phyloP scores from a whole-genome alignment of 2,888 invertebrate species.

The Drosophila prolongata region DNA sequence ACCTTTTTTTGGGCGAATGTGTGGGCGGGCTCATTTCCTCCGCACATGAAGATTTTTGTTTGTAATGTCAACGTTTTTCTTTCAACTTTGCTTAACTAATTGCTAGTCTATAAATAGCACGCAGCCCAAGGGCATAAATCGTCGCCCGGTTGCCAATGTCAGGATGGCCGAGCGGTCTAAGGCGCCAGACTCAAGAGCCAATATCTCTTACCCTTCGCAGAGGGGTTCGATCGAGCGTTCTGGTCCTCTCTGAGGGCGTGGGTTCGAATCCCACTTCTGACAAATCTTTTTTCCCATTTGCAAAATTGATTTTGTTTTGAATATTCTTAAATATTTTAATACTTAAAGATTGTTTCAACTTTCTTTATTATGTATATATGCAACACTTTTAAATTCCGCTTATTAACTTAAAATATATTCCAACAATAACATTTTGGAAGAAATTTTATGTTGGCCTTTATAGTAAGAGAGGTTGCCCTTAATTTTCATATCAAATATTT shows the following conservation, averaged over 20 bases:
- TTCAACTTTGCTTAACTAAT: constrained; percentile 45
- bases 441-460: too few relatives aligned
- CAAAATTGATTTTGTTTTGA: too few relatives aligned
- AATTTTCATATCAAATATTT: too few relatives aligned
- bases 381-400: too few relatives aligned
- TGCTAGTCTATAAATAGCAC: constrained; percentile 46
- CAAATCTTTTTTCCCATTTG: constrained; percentile 31
- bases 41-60: constrained; percentile 10
- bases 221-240: constrained; percentile 57
- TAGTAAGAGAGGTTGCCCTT: too few relatives aligned
- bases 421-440: too few relatives aligned
- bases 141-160: constrained; percentile 48
- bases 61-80: constrained; percentile 1
- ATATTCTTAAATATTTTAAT: too few relatives aligned
- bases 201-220: constrained; percentile 57
- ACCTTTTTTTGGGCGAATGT: constrained; percentile 9
- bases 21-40: constrained; percentile 3
- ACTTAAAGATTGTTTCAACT: too few relatives aligned
- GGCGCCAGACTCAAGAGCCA: constrained; percentile 81
- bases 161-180: constrained; percentile 84
- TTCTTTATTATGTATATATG: too few relatives aligned
- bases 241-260: constrained; percentile 75
- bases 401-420: too few relatives aligned
- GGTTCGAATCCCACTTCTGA: constrained; percentile 75
- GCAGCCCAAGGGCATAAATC: neutral